Conservation (phyloP, 2,113 vertebrate species). For the Triplophysa rosa region DNA sequence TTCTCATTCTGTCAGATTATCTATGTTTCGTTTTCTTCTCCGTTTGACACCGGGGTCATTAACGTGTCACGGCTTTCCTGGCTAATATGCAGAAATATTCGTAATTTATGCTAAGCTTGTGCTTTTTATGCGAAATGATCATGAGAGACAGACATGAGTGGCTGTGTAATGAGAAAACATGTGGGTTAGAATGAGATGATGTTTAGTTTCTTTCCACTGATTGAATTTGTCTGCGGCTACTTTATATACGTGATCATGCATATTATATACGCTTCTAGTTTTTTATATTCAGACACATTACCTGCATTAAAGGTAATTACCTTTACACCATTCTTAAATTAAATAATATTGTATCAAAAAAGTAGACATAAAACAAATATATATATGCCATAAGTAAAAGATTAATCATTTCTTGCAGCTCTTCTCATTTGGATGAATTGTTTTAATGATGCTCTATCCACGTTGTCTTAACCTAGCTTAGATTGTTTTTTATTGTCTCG, state of each 20-base stretch:
- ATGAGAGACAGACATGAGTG: constrained; percentile 62
- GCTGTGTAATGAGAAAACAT: constrained; percentile 40
- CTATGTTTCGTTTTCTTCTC: constrained; percentile 56
- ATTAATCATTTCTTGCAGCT: no score
- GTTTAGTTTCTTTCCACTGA: constrained; percentile 5
- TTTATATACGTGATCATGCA: constrained; percentile 17
- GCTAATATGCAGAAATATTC: constrained; percentile 74
- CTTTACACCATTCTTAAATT: background rate
- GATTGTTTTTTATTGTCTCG: background rate
- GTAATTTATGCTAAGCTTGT: constrained; percentile 80
- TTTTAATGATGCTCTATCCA: no score
- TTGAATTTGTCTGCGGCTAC: background rate
- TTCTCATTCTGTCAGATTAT: constrained; percentile 46
- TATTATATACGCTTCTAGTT: background rate
- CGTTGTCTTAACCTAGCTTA: no score
- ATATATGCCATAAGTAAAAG: no score
- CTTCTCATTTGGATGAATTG: no score
- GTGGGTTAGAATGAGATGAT: constrained; percentile 32
- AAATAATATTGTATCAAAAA: background rate
- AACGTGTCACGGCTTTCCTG: constrained; percentile 55
- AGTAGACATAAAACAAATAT: background rate
- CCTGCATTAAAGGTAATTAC: no score
- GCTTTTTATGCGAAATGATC: constrained; percentile 74
- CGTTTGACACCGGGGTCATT: constrained; percentile 76
- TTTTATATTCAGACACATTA: no score